phyloP scores from a whole-genome alignment of 2,888 invertebrate genomes.

The Isotomurus palustris region DNA sequence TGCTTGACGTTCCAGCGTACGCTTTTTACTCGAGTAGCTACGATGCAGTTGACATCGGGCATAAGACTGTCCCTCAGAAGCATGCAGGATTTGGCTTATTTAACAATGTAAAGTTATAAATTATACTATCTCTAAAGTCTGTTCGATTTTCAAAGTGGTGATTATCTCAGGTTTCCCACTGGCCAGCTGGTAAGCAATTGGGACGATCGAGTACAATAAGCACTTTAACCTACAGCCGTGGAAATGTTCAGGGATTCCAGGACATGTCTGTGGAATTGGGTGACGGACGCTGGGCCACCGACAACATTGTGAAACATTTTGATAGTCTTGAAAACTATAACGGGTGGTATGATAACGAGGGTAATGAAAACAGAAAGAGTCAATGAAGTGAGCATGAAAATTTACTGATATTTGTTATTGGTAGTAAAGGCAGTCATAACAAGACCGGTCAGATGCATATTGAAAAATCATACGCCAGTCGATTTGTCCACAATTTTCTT shows the following conservation, averaged over 20 bases:
- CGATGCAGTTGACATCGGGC: conserved; percentile 67
- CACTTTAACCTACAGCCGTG: conserved; percentile 20
- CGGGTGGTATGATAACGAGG: conserved; percentile 22
- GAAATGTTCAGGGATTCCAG: conserved; percentile 28
- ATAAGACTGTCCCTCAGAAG: conserved; percentile 61
- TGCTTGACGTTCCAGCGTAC: conserved; percentile 21
- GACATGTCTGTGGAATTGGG: conserved; percentile 12
- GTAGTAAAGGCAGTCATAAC: no score
- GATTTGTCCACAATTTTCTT: conserved; percentile 17
- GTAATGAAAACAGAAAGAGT: no score
- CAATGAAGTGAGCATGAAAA: no score
- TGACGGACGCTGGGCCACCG: conserved; percentile 16
- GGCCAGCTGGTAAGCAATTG: conserved; percentile 18
- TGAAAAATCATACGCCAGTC: conserved; percentile 16
- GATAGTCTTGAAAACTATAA: conserved; percentile 13
- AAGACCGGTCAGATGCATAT: conserved; percentile 19
- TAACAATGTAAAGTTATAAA: conserved; percentile 54
- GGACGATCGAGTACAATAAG: conserved; percentile 23
- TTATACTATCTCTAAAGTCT: neutral
- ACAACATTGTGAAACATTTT: conserved; percentile 18
- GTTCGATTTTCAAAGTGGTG: no score
- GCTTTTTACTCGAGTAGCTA: conserved; percentile 58
- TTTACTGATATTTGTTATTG: no score
- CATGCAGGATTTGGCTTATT: conserved; percentile 59
- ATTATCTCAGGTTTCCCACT: conserved; percentile 10